Evolutionary conservation across 2,888 invertebrate species (phyloP).

Genomic region (Macroteleia sp.): DNA sequence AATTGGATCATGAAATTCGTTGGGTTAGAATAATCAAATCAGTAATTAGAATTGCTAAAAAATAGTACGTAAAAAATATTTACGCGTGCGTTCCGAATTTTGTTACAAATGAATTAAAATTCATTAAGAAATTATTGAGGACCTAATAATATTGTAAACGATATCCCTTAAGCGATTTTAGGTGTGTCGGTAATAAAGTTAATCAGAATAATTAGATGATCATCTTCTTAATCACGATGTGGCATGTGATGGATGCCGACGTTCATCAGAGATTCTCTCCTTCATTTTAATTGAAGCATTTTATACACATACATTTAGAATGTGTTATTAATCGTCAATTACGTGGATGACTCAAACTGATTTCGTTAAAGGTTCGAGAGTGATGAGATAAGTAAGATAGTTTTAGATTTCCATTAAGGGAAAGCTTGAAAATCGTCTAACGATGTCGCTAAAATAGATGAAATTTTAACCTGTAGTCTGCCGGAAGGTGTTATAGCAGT

Average conservation of each 20-base stretch:
- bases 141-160: no score
- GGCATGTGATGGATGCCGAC: slow-evolving; percentile 75
- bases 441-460: slow-evolving; percentile 43
- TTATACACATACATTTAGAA: slow-evolving; percentile 62
- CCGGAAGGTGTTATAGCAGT: no score
- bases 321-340: slow-evolving; percentile 81
- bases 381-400: slow-evolving; percentile 69
- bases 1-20: no score
- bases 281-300: slow-evolving; percentile 75
- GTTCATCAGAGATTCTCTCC: slow-evolving; percentile 61
- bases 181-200: slow-evolving; percentile 54
- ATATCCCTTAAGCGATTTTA: slow-evolving; percentile 53
- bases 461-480: no score
- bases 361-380: slow-evolving; percentile 70
- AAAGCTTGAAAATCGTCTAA: slow-evolving; percentile 45
- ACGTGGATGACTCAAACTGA: slow-evolving; percentile 76
- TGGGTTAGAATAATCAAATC: no score
- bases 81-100: no score
- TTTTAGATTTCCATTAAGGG: slow-evolving; percentile 72
- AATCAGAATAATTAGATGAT: slow-evolving; percentile 60
- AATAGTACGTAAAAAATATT: no score
- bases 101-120: no score
- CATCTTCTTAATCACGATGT: slow-evolving; percentile 74
- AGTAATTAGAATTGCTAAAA: no score
- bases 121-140: no score